Conservation (phyloP, 2,888 invertebrate genomes). For the Ormyrus thymus region DNA sequence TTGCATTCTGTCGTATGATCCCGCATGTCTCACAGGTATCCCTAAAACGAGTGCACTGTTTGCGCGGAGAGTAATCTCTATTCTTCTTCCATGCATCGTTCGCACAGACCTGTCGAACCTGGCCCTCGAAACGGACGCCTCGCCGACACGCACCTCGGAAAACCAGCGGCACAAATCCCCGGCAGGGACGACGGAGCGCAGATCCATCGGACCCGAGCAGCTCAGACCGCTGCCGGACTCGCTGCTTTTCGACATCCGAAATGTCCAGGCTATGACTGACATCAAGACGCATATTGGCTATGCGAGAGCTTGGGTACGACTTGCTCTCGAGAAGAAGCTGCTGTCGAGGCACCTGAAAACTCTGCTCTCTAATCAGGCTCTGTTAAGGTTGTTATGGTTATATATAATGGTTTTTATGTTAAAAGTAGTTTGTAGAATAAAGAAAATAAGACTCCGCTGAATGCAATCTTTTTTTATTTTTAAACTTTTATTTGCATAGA, state of each 20-base stretch:
- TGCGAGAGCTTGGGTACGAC: conserved; percentile 95
- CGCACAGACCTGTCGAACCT: conserved; percentile 85
- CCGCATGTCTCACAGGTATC: conserved; percentile 25
- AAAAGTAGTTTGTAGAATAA: not conserved
- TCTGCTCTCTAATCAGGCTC: conserved; percentile 85
- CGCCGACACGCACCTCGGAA: conserved; percentile 71
- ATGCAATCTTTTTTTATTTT: too few species aligned
- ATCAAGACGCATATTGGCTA: conserved; percentile 98
- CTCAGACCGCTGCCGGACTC: conserved; percentile 87
- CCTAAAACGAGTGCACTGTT: not conserved
- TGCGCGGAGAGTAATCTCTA: too few species aligned
- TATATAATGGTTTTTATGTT: not conserved
- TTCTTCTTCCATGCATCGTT: conserved; percentile 12
- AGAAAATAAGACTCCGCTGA: too few species aligned
- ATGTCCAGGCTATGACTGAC: conserved; percentile 95
- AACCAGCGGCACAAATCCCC: conserved; percentile 49
- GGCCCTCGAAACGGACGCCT: conserved; percentile 82
- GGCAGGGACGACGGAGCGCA: conserved; percentile 69
- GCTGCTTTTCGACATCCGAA: conserved; percentile 92
- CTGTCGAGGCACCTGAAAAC: conserved; percentile 94
- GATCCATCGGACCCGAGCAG: conserved; percentile 76
- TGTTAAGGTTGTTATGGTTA: conserved; percentile 78
- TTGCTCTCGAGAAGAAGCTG: conserved; percentile 97
- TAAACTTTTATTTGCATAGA: too few species aligned
- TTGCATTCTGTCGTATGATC: conserved; percentile 50